Conservation (phyloP, 2,113 vertebrate genomes). For the Larimichthys crocea region DNA sequence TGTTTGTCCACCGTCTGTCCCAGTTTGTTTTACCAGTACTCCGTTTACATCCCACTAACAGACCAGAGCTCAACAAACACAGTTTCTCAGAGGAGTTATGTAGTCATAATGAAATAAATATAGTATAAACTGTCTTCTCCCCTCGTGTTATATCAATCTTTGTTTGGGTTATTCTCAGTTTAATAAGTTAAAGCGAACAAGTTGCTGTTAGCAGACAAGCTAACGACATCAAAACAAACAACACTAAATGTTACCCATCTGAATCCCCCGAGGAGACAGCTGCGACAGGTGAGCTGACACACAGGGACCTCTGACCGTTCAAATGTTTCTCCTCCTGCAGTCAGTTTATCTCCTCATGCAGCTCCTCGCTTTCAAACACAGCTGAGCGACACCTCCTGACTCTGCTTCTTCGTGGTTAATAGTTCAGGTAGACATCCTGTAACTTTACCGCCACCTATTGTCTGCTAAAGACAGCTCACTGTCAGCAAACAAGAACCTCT, state of each 20-base stretch:
- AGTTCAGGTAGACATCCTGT: too few relatives aligned
- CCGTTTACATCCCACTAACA: too few relatives aligned
- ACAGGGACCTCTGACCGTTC: not conserved
- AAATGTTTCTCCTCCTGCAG: not conserved
- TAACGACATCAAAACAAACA: constrained; percentile 33
- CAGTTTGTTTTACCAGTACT: not conserved
- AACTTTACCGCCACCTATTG: not conserved
- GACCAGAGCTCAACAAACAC: not conserved
- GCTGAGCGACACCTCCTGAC: constrained; percentile 3
- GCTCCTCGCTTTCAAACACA: not conserved
- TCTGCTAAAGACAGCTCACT: not conserved
- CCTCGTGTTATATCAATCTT: not conserved
- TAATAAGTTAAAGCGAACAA: not conserved
- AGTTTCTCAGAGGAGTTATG: not conserved
- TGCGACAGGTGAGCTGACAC: not conserved
- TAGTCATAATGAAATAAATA: not conserved
- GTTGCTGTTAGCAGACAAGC: constrained; percentile 24
- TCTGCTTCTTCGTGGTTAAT: constrained; percentile 25
- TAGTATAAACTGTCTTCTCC: not conserved
- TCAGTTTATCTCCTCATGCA: not conserved
- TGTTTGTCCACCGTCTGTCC: too few relatives aligned
- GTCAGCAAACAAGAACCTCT: not conserved
- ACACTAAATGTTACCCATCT: constrained; percentile 57
- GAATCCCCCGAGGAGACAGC: constrained; percentile 13
- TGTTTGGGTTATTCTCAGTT: not conserved